Evolutionary conservation across 2,888 invertebrate genomes (phyloP).

Genomic region (Drosophila merina): DNA sequence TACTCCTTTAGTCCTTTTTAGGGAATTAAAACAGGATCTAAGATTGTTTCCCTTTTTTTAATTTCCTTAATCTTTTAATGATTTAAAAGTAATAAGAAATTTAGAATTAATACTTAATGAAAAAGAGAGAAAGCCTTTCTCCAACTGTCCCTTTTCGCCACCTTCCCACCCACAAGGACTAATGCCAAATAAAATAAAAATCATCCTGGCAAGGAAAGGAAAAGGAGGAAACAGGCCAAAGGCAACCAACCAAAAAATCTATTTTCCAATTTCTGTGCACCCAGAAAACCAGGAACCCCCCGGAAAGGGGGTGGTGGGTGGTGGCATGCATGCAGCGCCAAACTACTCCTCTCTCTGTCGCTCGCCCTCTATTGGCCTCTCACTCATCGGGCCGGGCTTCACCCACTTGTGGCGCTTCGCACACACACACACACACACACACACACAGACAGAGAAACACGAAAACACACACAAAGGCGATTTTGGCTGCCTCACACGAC

Average conservation of each 20-base stretch:
- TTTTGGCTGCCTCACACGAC: constrained; percentile 48
- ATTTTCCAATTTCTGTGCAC: constrained; percentile 78
- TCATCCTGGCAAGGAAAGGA: constrained; percentile 26
- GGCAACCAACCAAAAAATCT: constrained; percentile 79
- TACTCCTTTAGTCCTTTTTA: no score
- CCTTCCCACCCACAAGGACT: constrained; percentile 21
- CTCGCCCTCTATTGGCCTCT: constrained; percentile 10
- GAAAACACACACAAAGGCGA: constrained; percentile 23
- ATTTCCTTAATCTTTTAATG: no score
- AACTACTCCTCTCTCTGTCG: constrained; percentile 8
- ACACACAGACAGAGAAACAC: constrained; percentile 47
- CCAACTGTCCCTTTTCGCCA: background rate
- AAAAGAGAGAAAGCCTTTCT: background rate
- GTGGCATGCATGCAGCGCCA: constrained; percentile 50
- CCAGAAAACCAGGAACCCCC: constrained; percentile 24
- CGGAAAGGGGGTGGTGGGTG: constrained; percentile 20
- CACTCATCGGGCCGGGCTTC: constrained; percentile 43
- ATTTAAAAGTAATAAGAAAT: no score
- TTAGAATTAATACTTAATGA: no score
- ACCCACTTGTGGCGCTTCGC: constrained; percentile 79
- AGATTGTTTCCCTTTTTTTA: no score
- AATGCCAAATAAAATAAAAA: constrained; percentile 24
- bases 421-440: constrained; percentile 39
- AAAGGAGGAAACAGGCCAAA: constrained; percentile 54
- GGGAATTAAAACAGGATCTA: no score